Base-by-base conservation (phyloP, 1,140 invertebrate species). In the Pseudomyrmex dendroicus region DNA sequence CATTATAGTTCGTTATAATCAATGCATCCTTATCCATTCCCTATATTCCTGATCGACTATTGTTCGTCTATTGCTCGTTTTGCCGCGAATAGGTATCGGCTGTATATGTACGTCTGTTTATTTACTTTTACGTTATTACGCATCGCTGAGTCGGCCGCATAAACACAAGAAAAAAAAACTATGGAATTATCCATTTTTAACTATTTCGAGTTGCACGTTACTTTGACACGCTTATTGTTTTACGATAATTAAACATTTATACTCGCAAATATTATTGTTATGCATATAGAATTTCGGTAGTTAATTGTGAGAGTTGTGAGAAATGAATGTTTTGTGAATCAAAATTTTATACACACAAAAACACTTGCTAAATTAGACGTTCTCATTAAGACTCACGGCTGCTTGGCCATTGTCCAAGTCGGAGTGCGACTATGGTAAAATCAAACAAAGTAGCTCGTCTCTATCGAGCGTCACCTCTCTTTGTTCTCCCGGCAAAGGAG, bases 401-500 rank as follows among this genome's bases (percentile, higher is more conserved):
- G 73, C 50, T 85, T 84, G 84, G 84, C 83, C 84, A 90, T 89
- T 89, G 86, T 89, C 86, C 82, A 85, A 85, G 82, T 83, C 70
- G 85, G 62, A 59, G 83, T 64, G 85, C 35, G 66, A 48, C 56
- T 56, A 61, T 48, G 67, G 61, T 82, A 77, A 78, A 84, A 84
- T 67, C 72, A 76, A 50, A 59, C 20, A 50, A n/a, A 64, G 66
- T 54, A 67, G 22, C 17, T 68, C 54, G 62, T 62, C 48, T 62
- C 48, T 35, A 72, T 54, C 44, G 48, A 77, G 44, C 70, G n/a
- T 84, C 35, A 35, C 35, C 86, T 48, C 73, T 68, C 86, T 91
- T 90, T 86, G 84, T 91, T 82, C 73, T 44, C 44, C 48, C 61
- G 73, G 89, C 85, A 90, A 90, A 91, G 85, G 82, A 89, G 82